Evolutionary conservation across 2,888 invertebrate species (phyloP), one percentile per base, ranked within the genome.

Genomic region (Pammene fasciana): DNA sequence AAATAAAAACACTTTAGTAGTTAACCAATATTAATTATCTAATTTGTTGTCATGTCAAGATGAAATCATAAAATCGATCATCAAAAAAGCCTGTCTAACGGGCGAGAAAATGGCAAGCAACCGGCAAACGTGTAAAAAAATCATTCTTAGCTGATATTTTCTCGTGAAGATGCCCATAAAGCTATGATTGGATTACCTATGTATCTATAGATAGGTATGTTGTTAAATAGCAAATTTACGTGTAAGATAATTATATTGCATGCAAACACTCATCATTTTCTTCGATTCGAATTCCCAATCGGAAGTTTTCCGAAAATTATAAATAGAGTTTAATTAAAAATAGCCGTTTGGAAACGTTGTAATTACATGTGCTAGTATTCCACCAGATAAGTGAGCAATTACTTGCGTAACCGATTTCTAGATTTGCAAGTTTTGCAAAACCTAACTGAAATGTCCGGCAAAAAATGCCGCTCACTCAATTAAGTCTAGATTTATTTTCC

Each of bases 401-500:
- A 55, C 54, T 60, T 70, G 60, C 54, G 46, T 52, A 59, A 65
- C 41, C 11, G 57, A 65, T 46, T 54, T 65, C 65, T 60, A 70
- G 65, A 60, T 50, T 54, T 18, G 45, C 38, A 55, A 46, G 16
- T 46, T 65, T 70, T 55, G 54, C 65, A 60, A 70, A 70, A 65
- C 48, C 41, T 65, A 54, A 18, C 38, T 60, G 65, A 65, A 65
- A 70, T 65, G 36, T 34, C 46, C 41, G 59, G 34, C 59, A 70
- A 70, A 70, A 65, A 68, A 52, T 68, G 45, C 64, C 45, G 52
- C 50, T 52, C 57, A 36, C 52, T 57, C 13, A 38, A n/a, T n/a
- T n/a, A n/a, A 70, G 65, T 68, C 59, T 65, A 54, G 45, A 14
- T 65, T 54, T 65, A 57, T 64, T 70, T 70, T 65, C 16, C 55